Base-by-base conservation (phyloP, 2,113 vertebrate species). In the Oreochromis spilurus region DNA sequence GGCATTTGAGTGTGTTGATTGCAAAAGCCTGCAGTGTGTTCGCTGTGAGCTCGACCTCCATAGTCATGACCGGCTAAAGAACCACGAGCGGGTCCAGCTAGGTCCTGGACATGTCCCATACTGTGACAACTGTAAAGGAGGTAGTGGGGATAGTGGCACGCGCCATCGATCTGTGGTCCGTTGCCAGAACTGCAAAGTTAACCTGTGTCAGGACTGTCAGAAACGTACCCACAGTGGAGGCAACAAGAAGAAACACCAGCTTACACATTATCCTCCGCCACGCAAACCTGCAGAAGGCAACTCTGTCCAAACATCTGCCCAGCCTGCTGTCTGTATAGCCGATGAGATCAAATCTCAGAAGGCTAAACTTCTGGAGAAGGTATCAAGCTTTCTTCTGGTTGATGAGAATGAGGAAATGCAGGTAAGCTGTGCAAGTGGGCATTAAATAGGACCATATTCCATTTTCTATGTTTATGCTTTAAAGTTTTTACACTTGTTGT, bases 381-480 rank as follows among this genome's bases (percentile, higher is more conserved):
- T 98, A 83, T 95, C 95, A 92, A 99, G 98, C 95, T 99, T 99
- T 90, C 97, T 99, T 54, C 91, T 99, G 77, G 99, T 99, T 83
- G 98, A 99, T 94, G 98, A 99, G 95, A 99, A 98, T 38, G 98
- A 99, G 85, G 97, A 98, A 86, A 98, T 99, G 96, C 98, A 99
- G 97, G 99, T 99, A 78, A 54, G 88, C n/a, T 58, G 29, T 55
- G 5, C 54, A 52, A 45, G 2, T 36, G 13, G 21, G 45, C 57
- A n/a, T 40, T 55, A 31, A 48, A 31, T 43, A 34, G 4, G 16
- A 77, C 26, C 26, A 16, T 1, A 52, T 10, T 72, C 12, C 34
- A 8, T 81, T 19, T 36, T 53, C 7, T 40, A 48, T 78, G 10
- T 58, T 12, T 4, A 34, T 3, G 48, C 36, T 45, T 29, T 4